Evolutionary conservation across 2,797 vertebrate species (phyloP).

Genomic region (Sebastes cheni): DNA sequence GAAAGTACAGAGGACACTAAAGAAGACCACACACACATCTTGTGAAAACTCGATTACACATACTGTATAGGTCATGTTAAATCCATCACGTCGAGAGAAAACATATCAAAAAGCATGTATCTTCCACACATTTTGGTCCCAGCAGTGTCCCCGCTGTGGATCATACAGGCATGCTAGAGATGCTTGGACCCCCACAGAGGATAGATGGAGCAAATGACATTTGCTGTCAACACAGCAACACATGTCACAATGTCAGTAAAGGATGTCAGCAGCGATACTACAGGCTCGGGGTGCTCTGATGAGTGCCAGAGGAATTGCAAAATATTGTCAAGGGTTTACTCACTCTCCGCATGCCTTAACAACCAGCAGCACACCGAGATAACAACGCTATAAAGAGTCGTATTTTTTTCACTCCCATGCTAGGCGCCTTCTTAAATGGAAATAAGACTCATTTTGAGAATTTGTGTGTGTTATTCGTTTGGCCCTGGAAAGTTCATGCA

Average conservation of each 20-base stretch:
- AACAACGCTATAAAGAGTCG: background rate
- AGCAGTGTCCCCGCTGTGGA: slow-evolving; percentile 22
- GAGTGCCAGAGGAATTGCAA: slow-evolving; percentile 32
- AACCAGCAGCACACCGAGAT: slow-evolving; percentile 26
- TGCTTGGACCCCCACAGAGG: slow-evolving; percentile 29
- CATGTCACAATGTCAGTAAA: slow-evolving; percentile 40
- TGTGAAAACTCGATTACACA: background rate
- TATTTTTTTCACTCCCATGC: background rate
- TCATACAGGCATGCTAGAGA: slow-evolving; percentile 12
- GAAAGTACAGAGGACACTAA: background rate
- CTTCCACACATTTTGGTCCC: slow-evolving; percentile 2
- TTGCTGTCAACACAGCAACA: slow-evolving; percentile 49
- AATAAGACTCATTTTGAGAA: slow-evolving; percentile 44
- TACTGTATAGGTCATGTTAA: background rate
- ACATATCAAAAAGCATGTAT: background rate
- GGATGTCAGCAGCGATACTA: slow-evolving; percentile 28
- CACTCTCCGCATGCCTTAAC: slow-evolving; percentile 10
- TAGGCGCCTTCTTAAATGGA: slow-evolving; percentile 28
- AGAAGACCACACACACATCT: background rate
- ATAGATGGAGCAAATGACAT: slow-evolving; percentile 47
- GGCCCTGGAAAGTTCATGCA: slow-evolving; percentile 57
- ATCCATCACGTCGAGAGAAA: slow-evolving; percentile 1
- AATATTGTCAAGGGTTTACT: slow-evolving; percentile 38
- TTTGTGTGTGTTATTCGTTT: slow-evolving; percentile 29
- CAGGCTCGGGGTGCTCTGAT: slow-evolving; percentile 36